Evolutionary conservation across 2,888 invertebrate species (phyloP), one percentile per base, ranked within the genome.

Genomic region (Troides helena): DNA sequence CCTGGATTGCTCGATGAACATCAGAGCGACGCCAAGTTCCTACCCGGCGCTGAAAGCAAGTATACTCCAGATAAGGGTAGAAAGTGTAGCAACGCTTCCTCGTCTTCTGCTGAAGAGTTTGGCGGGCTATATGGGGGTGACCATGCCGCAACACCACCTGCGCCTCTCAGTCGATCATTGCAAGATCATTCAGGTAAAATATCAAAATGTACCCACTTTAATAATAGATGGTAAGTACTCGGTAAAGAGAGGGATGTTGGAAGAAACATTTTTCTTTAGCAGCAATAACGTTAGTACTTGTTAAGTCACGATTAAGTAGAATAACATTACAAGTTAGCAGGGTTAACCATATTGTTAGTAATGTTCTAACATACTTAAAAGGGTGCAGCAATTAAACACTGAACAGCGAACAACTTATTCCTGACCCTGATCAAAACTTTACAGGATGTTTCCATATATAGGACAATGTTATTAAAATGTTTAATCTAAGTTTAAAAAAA

Each of bases 21-120:
- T 83, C 94, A 94, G 78, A 76, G 85, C 72, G 93, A 93, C 72
- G 93, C 94, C 74, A 94, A 94, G 82, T 94, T 91, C 78, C 87
- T 94, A 69, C 91, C 93, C 25, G 88, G 93, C 63, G 87, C 85
- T 1, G 94, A 94, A 81, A 93, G 92, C 80, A 93, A 94, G 74
- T 94, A 94, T 83, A 89, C 92, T 59, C 90, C 92, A 68, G 91
- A 90, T 79, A 94, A 94, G 77, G 94, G 93, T 72, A 89, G 95
- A 75, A 97, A 97, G 91, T 97, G 97, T 89, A 96, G 97, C 90
- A 95, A 95, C 78, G 95, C 95, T 72, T 93, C 93, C 1, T 95
- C 95, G 18, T 96, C 96, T 39, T 96, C 96, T 65, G 96, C 97
- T 60, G 98, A 98, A 87, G 98, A 98, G 90, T 98, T 98, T 86